phyloP scores from a whole-genome alignment of 1,140 invertebrate species.

The Hypsibius dujardini region DNA sequence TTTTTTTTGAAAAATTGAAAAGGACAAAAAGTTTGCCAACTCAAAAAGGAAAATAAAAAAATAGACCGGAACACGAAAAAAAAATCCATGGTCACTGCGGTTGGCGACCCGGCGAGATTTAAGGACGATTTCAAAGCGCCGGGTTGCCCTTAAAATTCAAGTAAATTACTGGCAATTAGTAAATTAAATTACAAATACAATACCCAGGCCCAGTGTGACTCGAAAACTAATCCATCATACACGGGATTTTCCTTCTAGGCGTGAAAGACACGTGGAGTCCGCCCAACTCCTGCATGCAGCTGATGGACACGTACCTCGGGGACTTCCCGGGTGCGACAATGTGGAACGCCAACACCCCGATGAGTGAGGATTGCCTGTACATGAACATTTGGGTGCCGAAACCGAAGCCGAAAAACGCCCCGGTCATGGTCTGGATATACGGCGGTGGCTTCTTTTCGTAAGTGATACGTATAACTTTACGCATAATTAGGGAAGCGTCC shows the following conservation, averaged over 20 bases:
- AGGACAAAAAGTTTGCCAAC: no score
- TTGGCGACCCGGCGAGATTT: no score
- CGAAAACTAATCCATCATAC: no score
- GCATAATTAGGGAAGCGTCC: not conserved
- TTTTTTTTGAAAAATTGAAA: no score
- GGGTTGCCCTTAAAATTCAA: no score
- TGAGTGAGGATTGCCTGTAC: slow-evolving; percentile 81
- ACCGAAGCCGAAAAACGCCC: slow-evolving; percentile 36
- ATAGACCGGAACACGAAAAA: no score
- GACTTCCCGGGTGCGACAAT: slow-evolving; percentile 50
- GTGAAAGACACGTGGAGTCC: slow-evolving; percentile 54
- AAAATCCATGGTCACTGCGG: no score
- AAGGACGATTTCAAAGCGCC: no score
- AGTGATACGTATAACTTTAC: not conserved
- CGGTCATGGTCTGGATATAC: slow-evolving; percentile 77
- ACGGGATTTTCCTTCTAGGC: slow-evolving; percentile 32
- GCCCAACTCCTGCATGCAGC: slow-evolving; percentile 50
- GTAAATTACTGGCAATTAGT: no score
- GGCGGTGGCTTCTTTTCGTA: slow-evolving; percentile 52
- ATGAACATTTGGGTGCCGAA: slow-evolving; percentile 76
- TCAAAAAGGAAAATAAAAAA: no score
- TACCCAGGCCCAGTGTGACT: no score
- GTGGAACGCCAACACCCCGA: slow-evolving; percentile 83
- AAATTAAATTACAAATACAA: no score
- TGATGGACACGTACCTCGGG: slow-evolving; percentile 69